phyloP scores from a whole-genome alignment of 2,113 vertebrate species.

The Edolisoma coerulescens region DNA sequence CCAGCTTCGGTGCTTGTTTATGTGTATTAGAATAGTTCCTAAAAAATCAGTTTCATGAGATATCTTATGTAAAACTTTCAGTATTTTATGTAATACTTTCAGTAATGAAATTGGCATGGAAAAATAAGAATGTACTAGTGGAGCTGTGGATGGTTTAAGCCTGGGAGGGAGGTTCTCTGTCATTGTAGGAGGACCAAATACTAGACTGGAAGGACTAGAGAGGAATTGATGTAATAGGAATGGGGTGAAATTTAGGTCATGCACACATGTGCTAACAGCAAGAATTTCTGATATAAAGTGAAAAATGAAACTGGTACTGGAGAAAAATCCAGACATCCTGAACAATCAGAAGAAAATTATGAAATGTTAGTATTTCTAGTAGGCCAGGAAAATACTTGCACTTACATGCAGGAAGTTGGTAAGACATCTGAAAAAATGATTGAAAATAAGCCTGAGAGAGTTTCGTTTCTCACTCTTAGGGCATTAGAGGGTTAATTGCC shows the following conservation, averaged over 20 bases:
- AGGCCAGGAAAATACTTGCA: not conserved
- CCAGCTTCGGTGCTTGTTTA: not conserved
- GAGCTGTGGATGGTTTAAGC: not conserved
- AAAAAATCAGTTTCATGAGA: not conserved
- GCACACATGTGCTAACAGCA: not conserved
- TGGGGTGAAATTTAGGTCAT: constrained; percentile 12
- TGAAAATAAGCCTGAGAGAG: not conserved
- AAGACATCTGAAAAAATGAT: not conserved
- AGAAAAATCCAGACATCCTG: not conserved
- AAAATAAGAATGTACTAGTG: not conserved
- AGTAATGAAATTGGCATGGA: constrained; percentile 11
- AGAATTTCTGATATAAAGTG: not conserved
- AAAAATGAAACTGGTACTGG: not conserved
- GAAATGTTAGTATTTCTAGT: not conserved
- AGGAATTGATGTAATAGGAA: not conserved
- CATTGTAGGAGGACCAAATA: not conserved
- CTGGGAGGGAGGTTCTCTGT: not conserved
- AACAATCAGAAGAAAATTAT: not conserved
- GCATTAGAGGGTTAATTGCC: not conserved
- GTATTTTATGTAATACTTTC: not conserved
- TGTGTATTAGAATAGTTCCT: not conserved
- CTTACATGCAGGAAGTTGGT: not conserved
- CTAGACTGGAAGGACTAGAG: not conserved
- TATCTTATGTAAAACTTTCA: not conserved
- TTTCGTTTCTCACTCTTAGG: not conserved